phyloP scores from a whole-genome alignment of 2,888 invertebrate species.

The Drosophila bunnanda region DNA sequence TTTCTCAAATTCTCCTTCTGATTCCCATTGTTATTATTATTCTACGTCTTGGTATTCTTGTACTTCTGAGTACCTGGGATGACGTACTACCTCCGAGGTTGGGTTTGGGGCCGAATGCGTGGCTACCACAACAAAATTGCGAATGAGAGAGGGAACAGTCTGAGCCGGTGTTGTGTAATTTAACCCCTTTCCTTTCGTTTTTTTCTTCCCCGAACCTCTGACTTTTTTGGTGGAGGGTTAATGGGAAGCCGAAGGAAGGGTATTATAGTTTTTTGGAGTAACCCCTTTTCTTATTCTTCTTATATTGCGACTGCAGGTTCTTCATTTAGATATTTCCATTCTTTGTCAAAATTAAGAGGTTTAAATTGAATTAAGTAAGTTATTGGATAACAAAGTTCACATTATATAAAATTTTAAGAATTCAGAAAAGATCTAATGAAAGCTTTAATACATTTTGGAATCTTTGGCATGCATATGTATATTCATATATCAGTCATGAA shows the following conservation, averaged over 20 bases:
- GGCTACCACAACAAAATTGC: slow-evolving; percentile 42
- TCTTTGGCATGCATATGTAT: not conserved
- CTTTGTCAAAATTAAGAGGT: not conserved
- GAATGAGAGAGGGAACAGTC: slow-evolving; percentile 26
- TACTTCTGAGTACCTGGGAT: slow-evolving; percentile 34
- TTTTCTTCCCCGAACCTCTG: not conserved
- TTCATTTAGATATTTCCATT: not conserved
- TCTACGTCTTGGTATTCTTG: slow-evolving; percentile 31
- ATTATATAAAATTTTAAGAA: no score
- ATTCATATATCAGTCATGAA: not conserved
- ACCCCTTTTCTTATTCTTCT: not conserved
- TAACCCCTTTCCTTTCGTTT: slow-evolving; percentile 10
- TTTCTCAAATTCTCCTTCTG: slow-evolving; percentile 11
- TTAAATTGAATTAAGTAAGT: not conserved
- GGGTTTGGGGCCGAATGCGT: slow-evolving; percentile 14
- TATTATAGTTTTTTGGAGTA: not conserved
- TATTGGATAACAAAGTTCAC: not conserved
- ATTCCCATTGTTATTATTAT: slow-evolving; percentile 45
- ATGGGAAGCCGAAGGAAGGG: not conserved
- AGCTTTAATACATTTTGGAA: not conserved
- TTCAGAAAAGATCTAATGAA: not conserved
- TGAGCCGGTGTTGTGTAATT: slow-evolving; percentile 27
- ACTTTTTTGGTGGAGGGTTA: not conserved
- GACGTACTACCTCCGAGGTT: slow-evolving; percentile 37
- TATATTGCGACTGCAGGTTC: no score